Base-by-base conservation (phyloP, 2,888 invertebrate genomes). In the Anthophora plumipes region DNA sequence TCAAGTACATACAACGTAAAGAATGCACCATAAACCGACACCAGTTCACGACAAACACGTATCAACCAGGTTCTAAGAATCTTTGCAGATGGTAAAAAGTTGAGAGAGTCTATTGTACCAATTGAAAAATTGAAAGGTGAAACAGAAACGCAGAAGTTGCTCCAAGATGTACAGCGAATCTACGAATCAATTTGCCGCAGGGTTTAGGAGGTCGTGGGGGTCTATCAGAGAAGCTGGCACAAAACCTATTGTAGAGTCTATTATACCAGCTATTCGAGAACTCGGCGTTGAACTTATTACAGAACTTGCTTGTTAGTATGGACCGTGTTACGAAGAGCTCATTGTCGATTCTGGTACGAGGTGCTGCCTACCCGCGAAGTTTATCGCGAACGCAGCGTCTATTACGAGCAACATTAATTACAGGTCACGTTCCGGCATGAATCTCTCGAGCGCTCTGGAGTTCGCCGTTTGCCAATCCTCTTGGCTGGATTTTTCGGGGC, bases 161-260 rank as follows among this genome's bases (percentile, higher is more conserved):
- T 43, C 43, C 12, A 57, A 57, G 14, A 31, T n/a, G 7, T 5
- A 54, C n/a, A 11, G 1, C 9, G 37, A 41, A 57, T 48, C 50
- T 41, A 50, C n/a, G 25, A 50, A n/a, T 60, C 41, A 1, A 50
- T 59, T 20, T 48, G 14, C 46, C 46, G 43, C 54, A 43, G 5
- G 14, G 11, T 17, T 17, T 60, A 31, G 31, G 31, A 31, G 31
- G 48, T 25, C n/a, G 0, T 14, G 17, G 6, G 25, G 20, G 41
- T 52, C n/a, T 60, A 70, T 60, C 48, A n/a, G 17, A 9, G 12
- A 20, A 14, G 41, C 60, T 43, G 52, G n/a, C 54, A n/a, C 25
- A 43, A 41, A 75, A 75, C 39, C 55, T 69, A 69, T 75, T 46
- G 54, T 25, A n/a, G 0, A 20, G 22, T 61, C 61, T 61, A 46